A percentile compares a stretch with the other conserved stretches of the same genome.
phyloP scores from a whole-genome alignment of 2,888 invertebrate genomes.

The Helicoverpa assulta region DNA sequence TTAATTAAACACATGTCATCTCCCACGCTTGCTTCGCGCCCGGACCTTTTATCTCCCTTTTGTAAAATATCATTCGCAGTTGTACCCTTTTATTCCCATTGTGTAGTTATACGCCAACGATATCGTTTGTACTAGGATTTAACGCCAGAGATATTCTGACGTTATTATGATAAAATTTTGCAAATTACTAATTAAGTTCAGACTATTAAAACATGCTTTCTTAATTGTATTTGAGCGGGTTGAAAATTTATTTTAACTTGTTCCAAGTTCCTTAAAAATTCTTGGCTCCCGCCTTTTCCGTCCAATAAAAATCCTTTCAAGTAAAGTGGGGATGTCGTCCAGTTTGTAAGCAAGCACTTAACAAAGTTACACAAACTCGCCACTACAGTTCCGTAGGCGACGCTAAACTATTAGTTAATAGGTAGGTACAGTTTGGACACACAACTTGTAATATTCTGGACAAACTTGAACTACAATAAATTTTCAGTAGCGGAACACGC shows the following conservation, averaged over 20 bases:
- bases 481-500: conserved; percentile 17
- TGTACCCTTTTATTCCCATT: conserved; percentile 62
- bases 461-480: conserved; percentile 38
- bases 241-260: conserved; percentile 1
- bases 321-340: conserved; percentile 7
- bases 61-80: conserved; percentile 68
- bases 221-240: not conserved
- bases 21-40: conserved; percentile 69
- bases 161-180: not conserved
- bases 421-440: conserved; percentile 26
- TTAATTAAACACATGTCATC: conserved; percentile 80
- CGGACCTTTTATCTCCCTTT: conserved; percentile 68
- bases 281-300: conserved; percentile 3
- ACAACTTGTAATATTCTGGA: conserved; percentile 39
- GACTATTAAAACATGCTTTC: not conserved
- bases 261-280: conserved; percentile 1
- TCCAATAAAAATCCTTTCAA: conserved; percentile 3
- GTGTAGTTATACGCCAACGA: conserved; percentile 45
- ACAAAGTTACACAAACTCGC: conserved; percentile 28
- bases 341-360: conserved; percentile 25
- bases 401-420: conserved; percentile 34
- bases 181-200: not conserved
- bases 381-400: conserved; percentile 7
- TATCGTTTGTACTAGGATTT: conserved; percentile 18
- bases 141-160: conserved; percentile 10